These are phyloP conservation scores for Melanerpes aurifrons DNA, from an alignment of 2,113 vertebrate genomes.

Conservation along the genomic window DNA sequence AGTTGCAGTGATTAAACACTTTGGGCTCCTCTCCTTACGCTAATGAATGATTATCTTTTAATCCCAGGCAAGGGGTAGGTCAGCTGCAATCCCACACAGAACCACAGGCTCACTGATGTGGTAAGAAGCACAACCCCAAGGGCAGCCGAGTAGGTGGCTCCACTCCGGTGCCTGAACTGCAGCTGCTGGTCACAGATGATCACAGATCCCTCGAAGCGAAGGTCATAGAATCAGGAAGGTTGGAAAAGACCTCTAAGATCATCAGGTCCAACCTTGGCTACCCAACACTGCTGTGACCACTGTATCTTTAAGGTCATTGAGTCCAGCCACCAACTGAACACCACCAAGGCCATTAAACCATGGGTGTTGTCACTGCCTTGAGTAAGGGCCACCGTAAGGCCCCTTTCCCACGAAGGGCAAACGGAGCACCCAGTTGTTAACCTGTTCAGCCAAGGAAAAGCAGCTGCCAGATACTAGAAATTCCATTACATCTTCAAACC, in stretches of 20 bases:
- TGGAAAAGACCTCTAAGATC: no score
- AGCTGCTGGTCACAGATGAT: not conserved
- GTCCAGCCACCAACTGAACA: no score
- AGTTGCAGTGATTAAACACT: not conserved
- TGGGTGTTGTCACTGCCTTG: not conserved
- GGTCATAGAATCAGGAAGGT: no score
- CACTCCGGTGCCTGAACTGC: not conserved
- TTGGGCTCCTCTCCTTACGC: not conserved
- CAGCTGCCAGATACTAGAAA: not conserved
- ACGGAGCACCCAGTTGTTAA: not conserved
- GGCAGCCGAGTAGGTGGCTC: not conserved
- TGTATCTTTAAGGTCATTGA: no score
- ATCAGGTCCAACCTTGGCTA: no score
- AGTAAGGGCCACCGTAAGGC: not conserved
- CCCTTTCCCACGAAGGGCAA: not conserved
- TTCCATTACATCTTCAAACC: not conserved
- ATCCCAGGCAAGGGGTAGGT: slow-evolving; percentile 36
- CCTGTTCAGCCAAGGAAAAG: not conserved
- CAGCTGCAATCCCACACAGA: not conserved
- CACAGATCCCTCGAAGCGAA: no score
- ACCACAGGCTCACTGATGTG: not conserved
- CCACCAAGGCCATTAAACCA: no score
- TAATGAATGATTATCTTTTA: slow-evolving; percentile 50
- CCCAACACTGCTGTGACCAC: no score
- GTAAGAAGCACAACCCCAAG: not conserved